Evolutionary conservation across 2,113 vertebrate species (phyloP), one percentile per base, ranked within the genome.

Genomic region (Lampris incognitus): DNA sequence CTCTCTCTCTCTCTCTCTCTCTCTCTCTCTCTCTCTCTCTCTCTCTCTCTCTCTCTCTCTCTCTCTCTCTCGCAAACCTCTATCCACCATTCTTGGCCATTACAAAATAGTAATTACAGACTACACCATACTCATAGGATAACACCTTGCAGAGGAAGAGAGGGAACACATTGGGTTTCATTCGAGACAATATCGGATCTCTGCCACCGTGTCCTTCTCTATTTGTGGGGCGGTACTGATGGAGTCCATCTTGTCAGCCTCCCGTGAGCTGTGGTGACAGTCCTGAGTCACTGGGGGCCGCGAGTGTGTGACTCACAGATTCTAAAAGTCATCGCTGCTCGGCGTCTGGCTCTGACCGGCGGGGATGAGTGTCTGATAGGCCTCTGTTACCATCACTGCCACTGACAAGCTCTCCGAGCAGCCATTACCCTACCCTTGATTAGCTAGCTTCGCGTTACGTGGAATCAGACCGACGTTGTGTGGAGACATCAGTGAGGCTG

Each of bases 301-400:
- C 46, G 74, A 79, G 87, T 63, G 78, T 83, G 77, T 90, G 91
- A 93, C 82, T 89, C 90, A 89, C 75, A 78, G 65, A 88, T 85
- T 90, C 77, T 78, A 83, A 78, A 81, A 85, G 88, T 92, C 87
- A 89, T 81, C 37, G 76, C 69, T 73, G 71, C 81, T 87, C 49
- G 42, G 36, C 39, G 37, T 83, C 70, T 61, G 72, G 59, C 63
- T 85, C 82, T 89, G 83, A 67, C 70, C 65, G 38, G 46, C 77
- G 76, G 81, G 58, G 38, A 75, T 60, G 72, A 88, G 78, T 85
- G 80, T 85, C 72, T 72, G 55, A 84, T 69, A 78, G 76, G 60
- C 59, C 55, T 83, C 83, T 74, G 78, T 69, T 85, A 66, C 67
- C 78, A 71, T 75, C 62, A 39, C 73, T 81, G 74, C 55, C 5